Evolutionary conservation across 2,797 vertebrate species (phyloP).

Genomic region (Karalla daura): DNA sequence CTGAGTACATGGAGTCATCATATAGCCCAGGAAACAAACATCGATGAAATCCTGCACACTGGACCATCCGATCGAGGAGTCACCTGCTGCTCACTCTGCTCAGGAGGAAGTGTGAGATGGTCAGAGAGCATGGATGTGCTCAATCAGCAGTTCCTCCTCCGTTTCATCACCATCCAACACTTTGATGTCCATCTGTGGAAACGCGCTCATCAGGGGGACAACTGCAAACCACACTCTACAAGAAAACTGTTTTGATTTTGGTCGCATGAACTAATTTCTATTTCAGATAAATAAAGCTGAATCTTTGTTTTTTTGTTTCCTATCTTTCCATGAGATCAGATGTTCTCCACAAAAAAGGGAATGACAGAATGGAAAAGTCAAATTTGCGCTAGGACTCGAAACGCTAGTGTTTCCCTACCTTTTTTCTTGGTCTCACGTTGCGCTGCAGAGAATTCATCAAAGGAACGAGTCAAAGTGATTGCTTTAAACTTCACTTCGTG

Average conservation of each 20-base stretch:
- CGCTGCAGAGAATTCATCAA: conserved; percentile 4
- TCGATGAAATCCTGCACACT: background rate
- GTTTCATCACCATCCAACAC: conserved; percentile 63
- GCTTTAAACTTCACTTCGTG: background rate
- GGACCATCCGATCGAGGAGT: conserved; percentile 26
- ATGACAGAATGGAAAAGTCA: background rate
- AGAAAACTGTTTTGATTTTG: conserved; percentile 47
- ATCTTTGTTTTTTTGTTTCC: background rate
- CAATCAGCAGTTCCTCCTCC: conserved; percentile 2
- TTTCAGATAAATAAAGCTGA: conserved; percentile 25
- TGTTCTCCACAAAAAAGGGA: conserved; percentile 9
- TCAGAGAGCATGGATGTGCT: conserved; percentile 7
- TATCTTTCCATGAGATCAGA: conserved; percentile 18
- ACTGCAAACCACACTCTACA: conserved; percentile 39
- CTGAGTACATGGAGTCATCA: no score
- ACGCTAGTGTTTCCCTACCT: background rate
- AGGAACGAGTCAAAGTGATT: conserved; percentile 1
- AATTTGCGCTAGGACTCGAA: conserved; percentile 3
- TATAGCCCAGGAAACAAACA: no score
- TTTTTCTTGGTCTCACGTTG: background rate
- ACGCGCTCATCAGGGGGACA: conserved; percentile 8
- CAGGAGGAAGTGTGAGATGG: conserved; percentile 12
- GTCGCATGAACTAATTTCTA: conserved; percentile 36
- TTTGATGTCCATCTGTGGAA: conserved; percentile 65
- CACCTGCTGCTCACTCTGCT: conserved; percentile 26